Base-by-base conservation (phyloP, 1,140 invertebrate species). In the Drosophila willistoni region DNA sequence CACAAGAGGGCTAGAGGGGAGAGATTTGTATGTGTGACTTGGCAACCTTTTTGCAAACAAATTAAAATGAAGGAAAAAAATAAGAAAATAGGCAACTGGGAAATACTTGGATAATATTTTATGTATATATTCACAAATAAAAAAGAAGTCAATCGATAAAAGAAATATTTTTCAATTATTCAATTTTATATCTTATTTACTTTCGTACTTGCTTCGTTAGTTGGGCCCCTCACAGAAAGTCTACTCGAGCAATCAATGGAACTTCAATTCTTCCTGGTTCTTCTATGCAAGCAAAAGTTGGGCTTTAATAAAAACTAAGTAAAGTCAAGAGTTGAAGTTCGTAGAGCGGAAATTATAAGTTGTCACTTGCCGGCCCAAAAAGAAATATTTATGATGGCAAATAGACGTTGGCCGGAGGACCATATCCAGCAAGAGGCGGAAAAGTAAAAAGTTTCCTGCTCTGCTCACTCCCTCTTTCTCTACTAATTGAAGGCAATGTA, bases 401-500 rank as follows among this genome's bases (percentile, higher is more conserved):
- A 34, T 33, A 17, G 17, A 42, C 44, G n/a, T n/a, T n/a, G 29
- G 3, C 2, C 13, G n/a, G 6, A 59, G 9, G 44, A 9, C 7
- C 1, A 9, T 19, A 17, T 2, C 44, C 44, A 51, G 7, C 17
- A 51, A 22, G 10, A 4, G 44, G 13, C 34, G 44, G 19, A 64
- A 44, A 55, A 12, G 9, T 39, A n/a, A 34, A 65, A 65, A 54
- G 29, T 54, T 54, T 64, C 25, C 29, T 29, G 17, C 42, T 14
- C 9, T 54, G 13, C 33, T 3, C 14, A 17, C 44, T 47, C 14
- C 7, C 14, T 47, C 44, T 17, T 17, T 47, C 19, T 51, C 44
- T n/a, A 4, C 44, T 59, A 76, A 68, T 65, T 72, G 77, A 69
- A 76, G 65, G 73, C 73, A 76, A 76, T 64, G 64, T 70, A 72